A percentile compares a stretch with the other conserved stretches of the same genome.
These are phyloP conservation scores for Morbakka virulenta DNA, from an alignment of 30 jellyfish, hydroid and myxozoan species.

Conservation along the genomic window DNA sequence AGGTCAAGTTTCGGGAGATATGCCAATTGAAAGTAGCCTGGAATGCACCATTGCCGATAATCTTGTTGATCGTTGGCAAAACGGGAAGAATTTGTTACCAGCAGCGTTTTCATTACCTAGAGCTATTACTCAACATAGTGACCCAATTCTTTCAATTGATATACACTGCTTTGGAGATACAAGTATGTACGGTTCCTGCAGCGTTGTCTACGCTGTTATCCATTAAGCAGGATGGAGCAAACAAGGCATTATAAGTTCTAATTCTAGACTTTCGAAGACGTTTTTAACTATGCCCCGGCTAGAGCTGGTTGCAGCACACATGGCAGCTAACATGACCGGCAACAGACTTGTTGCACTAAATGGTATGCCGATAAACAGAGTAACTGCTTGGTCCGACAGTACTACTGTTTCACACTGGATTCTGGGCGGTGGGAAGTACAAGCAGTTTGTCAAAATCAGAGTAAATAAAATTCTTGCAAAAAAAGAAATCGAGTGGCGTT, in stretches of 20 bases:
- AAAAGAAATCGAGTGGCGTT: slow-evolving; percentile 19
- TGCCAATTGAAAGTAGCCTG: slow-evolving; percentile 57
- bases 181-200: slow-evolving; percentile 55
- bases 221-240: slow-evolving; percentile 33
- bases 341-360: slow-evolving; percentile 20
- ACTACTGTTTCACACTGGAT: slow-evolving; percentile 56
- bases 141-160: slow-evolving; percentile 30
- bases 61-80: slow-evolving; percentile 12
- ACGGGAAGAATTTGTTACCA: slow-evolving; percentile 19
- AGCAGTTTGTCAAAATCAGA: slow-evolving; percentile 24
- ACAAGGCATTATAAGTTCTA: slow-evolving; percentile 42
- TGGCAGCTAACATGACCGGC: slow-evolving; percentile 53
- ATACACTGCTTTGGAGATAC: slow-evolving; percentile 74
- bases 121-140: slow-evolving; percentile 9
- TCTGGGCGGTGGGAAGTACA: slow-evolving; percentile 25
- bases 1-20: slow-evolving; percentile 28
- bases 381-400: slow-evolving; percentile 49
- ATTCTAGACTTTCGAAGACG: slow-evolving; percentile 23
- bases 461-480: slow-evolving; percentile 1
- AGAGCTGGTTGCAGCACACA: slow-evolving; percentile 55
- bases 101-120: slow-evolving; percentile 28
- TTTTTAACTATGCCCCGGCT: slow-evolving; percentile 40
- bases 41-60: slow-evolving; percentile 39
- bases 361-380: not conserved
- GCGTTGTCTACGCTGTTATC: slow-evolving; percentile 47